phyloP scores from a whole-genome alignment of 2,797 vertebrate genomes.

The Tiaroga cobitis region DNA sequence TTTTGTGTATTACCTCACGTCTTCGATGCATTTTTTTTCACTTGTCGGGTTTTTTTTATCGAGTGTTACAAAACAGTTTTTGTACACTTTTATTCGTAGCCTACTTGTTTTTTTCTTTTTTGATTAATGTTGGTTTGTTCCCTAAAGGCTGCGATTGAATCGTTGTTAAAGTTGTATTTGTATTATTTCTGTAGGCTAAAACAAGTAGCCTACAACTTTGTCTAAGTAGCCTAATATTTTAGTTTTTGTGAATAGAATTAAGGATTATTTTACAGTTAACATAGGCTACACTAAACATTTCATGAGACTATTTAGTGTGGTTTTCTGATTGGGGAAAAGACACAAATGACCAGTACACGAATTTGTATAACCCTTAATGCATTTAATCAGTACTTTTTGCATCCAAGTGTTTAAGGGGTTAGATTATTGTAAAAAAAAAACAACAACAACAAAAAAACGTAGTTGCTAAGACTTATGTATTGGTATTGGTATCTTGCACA shows the following conservation, averaged over 20 bases:
- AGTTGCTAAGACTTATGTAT: neutral
- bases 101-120: neutral
- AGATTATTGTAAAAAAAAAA: neutral
- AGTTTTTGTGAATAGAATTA: neutral
- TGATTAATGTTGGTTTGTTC: neutral
- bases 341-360: neutral
- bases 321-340: neutral
- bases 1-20: neutral
- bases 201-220: neutral
- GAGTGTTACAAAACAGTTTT: neutral
- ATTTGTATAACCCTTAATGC: neutral
- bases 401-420: neutral
- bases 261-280: neutral
- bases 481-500: neutral
- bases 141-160: neutral
- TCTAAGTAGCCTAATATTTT: neutral
- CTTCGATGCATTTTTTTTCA: neutral
- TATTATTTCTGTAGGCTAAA: neutral
- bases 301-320: neutral
- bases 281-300: neutral
- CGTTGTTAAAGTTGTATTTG: neutral
- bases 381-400: too few relatives aligned
- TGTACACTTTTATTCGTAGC: neutral
- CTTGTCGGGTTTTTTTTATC: neutral
- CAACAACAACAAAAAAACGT: neutral